Evolutionary conservation across 2,888 invertebrate genomes (phyloP), one percentile per base, ranked within the genome.

Genomic region (Stenolophus ochropezus): DNA sequence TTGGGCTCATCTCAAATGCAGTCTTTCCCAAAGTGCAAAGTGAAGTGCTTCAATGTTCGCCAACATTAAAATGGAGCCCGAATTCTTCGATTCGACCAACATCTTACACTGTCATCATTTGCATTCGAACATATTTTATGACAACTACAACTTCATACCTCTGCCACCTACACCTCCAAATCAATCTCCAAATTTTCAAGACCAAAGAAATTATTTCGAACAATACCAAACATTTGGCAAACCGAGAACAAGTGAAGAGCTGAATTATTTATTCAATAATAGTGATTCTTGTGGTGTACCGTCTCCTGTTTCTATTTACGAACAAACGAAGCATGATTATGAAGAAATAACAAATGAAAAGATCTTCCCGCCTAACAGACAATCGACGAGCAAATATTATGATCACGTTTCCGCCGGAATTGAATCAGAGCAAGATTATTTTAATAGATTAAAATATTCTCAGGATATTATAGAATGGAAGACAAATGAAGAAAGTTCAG

Each of bases 71-170:
- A 77, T 77, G 77, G 77, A 77, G 11, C 77, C 61, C 0, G 65
- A 77, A n/a, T 77, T 23, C 61, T 77, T 77, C 23, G 77, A 77
- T 16, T 23, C 76, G 23, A 16, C 27, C n/a, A 53, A 53, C 27
- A 49, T 61, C 3, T 65, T 47, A 2, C 76, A 76, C 27, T 77
- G 77, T 77, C 77, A 77, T n/a, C 77, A 77, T 76, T 56, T 75
- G 8, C 25, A 76, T 56, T 58, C 42, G 20, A 76, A 56, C 47
- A 47, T 65, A 23, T 77, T 77, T 58, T 77, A 65, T 16, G 77
- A 77, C 6, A 77, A 77, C 23, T 77, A 77, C 18, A 77, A 65
- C 65, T 77, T 65, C 23, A 61, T 77, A 21, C 76, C 76, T 14
- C 18, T 76, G 11, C 76, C 76, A n/a, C 76, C 76, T 18, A 76